Evolutionary conservation across 2,797 vertebrate species (phyloP).

Genomic region (Parotocinclus haroldoi): DNA sequence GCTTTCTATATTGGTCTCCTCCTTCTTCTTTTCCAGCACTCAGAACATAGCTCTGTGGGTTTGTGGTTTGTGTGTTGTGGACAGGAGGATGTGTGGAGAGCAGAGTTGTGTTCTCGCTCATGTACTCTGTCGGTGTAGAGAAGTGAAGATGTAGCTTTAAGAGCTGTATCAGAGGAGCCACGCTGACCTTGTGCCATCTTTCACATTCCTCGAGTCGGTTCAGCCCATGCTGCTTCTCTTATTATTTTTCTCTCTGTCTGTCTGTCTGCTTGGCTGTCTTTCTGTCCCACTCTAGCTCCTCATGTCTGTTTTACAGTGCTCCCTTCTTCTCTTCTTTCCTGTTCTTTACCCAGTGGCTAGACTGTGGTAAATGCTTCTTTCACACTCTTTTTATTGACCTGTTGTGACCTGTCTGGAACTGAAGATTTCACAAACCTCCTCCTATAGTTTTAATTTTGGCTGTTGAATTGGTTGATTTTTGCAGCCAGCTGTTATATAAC

Average conservation of each 20-base stretch:
- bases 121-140: neutral
- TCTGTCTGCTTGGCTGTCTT: neutral
- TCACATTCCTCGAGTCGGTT: slow-evolving; percentile 5
- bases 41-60: neutral
- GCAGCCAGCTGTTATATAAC: slow-evolving; percentile 23
- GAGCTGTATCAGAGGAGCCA: slow-evolving; percentile 8
- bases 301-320: too few species aligned
- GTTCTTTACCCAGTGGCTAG: neutral
- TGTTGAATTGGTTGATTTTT: slow-evolving; percentile 15
- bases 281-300: too few species aligned
- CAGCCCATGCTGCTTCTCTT: neutral
- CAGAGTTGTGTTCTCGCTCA: neutral
- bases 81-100: slow-evolving; percentile 13
- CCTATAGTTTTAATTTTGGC: slow-evolving; percentile 30
- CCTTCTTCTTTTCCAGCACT: neutral
- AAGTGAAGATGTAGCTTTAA: too few species aligned
- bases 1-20: neutral
- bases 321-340: too few species aligned
- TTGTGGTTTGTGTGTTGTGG: neutral
- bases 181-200: slow-evolving; percentile 21
- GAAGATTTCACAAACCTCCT: slow-evolving; percentile 24
- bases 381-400: neutral
- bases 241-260: neutral
- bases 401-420: slow-evolving; percentile 29
- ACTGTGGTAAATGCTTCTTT: slow-evolving; percentile 21